These are phyloP conservation scores for Sylvilagus bachmani DNA, from an alignment of 2,113 vertebrate genomes.

Conservation along the genomic window DNA sequence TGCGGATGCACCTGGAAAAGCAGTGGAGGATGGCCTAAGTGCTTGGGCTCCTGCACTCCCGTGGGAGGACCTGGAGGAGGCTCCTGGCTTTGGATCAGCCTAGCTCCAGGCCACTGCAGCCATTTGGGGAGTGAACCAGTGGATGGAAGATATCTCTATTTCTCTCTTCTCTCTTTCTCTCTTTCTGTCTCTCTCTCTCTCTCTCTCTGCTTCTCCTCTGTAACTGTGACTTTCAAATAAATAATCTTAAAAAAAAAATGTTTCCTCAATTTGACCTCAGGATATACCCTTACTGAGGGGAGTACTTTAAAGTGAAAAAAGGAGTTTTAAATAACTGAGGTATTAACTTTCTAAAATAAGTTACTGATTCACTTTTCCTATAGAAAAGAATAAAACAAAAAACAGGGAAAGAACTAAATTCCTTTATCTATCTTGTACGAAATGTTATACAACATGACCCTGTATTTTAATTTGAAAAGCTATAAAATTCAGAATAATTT, in stretches of 20 bases:
- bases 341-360: neutral
- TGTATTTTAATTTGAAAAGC: conserved; percentile 24
- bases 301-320: neutral
- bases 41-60: too few species aligned
- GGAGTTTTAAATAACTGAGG: neutral
- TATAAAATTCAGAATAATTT: conserved; percentile 5
- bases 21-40: too few species aligned
- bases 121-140: too few species aligned
- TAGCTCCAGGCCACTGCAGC: too few species aligned
- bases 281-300: neutral
- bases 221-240: too few species aligned
- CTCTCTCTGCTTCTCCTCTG: too few species aligned
- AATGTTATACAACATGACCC: neutral
- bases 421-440: neutral
- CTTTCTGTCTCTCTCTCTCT: too few species aligned
- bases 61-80: too few species aligned
- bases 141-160: too few species aligned
- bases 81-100: too few species aligned
- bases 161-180: too few species aligned
- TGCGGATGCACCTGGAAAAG: too few species aligned
- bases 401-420: neutral
- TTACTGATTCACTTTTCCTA: neutral
- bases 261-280: conserved; percentile 29
- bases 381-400: neutral
- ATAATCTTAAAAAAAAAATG: neutral